phyloP scores from a whole-genome alignment of 2,113 vertebrate species.

The Ceyx melanurus region DNA sequence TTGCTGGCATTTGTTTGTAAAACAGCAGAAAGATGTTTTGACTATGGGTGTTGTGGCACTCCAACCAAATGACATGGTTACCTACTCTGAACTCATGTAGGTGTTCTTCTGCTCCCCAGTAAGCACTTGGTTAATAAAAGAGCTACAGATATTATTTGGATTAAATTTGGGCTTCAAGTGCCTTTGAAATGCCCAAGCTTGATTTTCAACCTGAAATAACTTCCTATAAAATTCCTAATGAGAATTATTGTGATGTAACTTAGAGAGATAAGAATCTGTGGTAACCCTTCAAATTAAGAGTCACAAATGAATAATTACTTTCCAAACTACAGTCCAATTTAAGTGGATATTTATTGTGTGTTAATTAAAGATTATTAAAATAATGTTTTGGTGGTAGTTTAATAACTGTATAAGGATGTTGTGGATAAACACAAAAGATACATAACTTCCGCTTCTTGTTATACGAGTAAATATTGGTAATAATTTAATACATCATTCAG shows the following conservation, averaged over 20 bases:
- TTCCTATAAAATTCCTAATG: conserved; percentile 34
- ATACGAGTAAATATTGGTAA: conserved; percentile 46
- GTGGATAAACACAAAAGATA: conserved; percentile 50
- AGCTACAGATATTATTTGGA: background rate
- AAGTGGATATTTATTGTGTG: conserved; percentile 60
- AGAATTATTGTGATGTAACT: conserved; percentile 36
- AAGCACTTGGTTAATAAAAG: background rate
- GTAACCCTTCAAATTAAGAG: conserved; percentile 63
- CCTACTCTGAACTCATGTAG: background rate
- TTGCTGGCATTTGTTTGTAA: too few species aligned
- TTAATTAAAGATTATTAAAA: conserved; percentile 75
- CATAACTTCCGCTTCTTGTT: conserved; percentile 10
- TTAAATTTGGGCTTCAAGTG: background rate
- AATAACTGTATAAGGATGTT: conserved; percentile 57
- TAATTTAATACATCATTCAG: conserved; percentile 13
- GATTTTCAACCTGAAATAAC: conserved; percentile 31
- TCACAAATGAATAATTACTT: conserved; percentile 69
- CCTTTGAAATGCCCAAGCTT: background rate
- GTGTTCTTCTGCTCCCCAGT: background rate
- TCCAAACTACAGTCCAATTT: conserved; percentile 56
- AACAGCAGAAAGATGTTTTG: too few species aligned
- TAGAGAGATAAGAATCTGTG: conserved; percentile 61
- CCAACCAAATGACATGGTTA: background rate
- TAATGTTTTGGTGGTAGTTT: conserved; percentile 49
- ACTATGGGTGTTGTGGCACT: too few species aligned